These are phyloP conservation scores for Halcyon chelicuti DNA, from an alignment of 2,797 vertebrate genomes.

Conservation along the genomic window DNA sequence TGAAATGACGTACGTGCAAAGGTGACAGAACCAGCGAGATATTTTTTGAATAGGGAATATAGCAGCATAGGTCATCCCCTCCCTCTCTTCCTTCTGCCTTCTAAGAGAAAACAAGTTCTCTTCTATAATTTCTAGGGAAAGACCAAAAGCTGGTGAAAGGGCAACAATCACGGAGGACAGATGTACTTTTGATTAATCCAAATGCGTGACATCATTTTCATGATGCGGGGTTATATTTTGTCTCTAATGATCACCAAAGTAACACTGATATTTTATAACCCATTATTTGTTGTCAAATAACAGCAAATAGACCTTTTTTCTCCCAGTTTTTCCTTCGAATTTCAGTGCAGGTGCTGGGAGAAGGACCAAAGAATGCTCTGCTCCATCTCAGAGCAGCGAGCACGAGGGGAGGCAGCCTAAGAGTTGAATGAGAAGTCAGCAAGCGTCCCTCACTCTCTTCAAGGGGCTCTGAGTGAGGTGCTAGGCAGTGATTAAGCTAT, in stretches of 20 bases:
- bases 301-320: background rate
- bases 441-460: background rate
- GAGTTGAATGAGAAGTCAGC: background rate
- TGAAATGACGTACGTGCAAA: background rate
- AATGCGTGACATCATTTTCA: background rate
- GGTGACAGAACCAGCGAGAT: background rate
- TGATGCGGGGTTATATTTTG: background rate
- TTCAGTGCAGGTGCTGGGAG: background rate
- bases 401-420: background rate
- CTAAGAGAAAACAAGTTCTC: background rate
- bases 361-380: slow-evolving; percentile 12
- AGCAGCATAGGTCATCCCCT: background rate
- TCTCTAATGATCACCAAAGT: background rate
- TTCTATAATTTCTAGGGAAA: background rate
- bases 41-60: background rate
- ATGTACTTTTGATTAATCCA: background rate
- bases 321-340: background rate
- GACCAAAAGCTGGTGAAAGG: background rate
- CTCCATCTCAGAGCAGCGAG: background rate
- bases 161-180: background rate
- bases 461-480: background rate
- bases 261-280: background rate
- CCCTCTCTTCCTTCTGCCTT: background rate
- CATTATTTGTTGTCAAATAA: background rate
- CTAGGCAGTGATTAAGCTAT: background rate